Evolutionary conservation across 2,797 vertebrate genomes (phyloP).

Genomic region (Falco concolor): DNA sequence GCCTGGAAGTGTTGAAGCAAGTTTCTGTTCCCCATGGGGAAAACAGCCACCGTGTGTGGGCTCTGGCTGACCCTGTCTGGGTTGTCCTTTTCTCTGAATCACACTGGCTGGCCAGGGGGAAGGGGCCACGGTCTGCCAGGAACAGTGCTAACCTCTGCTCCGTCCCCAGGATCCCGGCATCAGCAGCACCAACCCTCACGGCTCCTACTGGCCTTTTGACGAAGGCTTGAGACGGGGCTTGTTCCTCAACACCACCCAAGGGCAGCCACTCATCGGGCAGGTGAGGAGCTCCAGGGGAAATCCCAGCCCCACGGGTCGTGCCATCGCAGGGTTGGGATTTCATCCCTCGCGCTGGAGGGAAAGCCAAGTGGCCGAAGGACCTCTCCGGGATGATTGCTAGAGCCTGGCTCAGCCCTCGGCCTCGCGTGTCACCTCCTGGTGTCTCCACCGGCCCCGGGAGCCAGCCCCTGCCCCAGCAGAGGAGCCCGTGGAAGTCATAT

Average conservation of each 20-base stretch:
- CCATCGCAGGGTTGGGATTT: not conserved
- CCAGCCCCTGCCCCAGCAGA: not conserved
- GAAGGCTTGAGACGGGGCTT: slow-evolving; percentile 81
- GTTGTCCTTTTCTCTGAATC: not conserved
- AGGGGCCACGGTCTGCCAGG: not conserved
- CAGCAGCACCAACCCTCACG: slow-evolving; percentile 79
- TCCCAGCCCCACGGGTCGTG: not conserved
- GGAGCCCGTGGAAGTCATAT: slow-evolving; percentile 26
- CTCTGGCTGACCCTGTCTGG: not conserved
- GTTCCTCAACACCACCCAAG: slow-evolving; percentile 82
- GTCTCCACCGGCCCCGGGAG: fast-evolving
- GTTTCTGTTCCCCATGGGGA: slow-evolving; percentile 56
- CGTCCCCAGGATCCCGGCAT: slow-evolving; percentile 82
- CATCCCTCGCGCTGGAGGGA: not conserved
- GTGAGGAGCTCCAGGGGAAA: slow-evolving; percentile 56
- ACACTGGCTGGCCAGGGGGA: not conserved
- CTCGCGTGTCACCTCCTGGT: not conserved
- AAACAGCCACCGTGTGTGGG: not conserved
- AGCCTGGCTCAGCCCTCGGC: not conserved
- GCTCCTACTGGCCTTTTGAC: slow-evolving; percentile 85
- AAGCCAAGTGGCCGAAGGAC: not conserved
- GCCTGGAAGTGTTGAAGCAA: slow-evolving; percentile 22
- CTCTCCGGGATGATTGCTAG: not conserved
- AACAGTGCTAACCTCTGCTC: not conserved
- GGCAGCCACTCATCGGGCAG: slow-evolving; percentile 82